Base-by-base conservation (phyloP, 2,888 invertebrate genomes). In the Coecobrya sp. region DNA sequence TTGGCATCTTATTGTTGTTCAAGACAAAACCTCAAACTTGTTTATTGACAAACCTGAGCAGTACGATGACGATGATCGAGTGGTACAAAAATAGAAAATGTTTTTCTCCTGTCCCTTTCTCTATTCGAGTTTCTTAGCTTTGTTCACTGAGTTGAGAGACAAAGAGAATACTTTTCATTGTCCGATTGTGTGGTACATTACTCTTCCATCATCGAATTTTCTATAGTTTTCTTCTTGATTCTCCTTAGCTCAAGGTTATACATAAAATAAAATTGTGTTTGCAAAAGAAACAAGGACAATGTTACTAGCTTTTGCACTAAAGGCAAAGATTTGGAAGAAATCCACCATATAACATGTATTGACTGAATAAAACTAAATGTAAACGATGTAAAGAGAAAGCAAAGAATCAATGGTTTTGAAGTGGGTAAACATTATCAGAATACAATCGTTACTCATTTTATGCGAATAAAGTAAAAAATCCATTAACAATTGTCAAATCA, bases 161-260 rank as follows among this genome's bases (percentile, higher is more conserved):
- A 16, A 27, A 65, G 27, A 79, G 36, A 70, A 27, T 73, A 42
- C 25, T 62, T 84, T 25, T 42, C 65, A 36, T 84, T 84, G 84
- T 86, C 79, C 90, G 86, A 86, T 90, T 90, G 79, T 86, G 79
- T 22, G 45, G 11, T 30, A 65, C 73, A 90, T 79, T 73, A 65
- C 42, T 65, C 55, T 68, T 76, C 68, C 73, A 55, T 73, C 86
- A 68, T 55, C 36, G 49, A 49, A 7, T 36, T 36, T 36, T 36
- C 36, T 36, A 36, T 36, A 36, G 73, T 62, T 42, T 73, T 27
- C 85, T 68, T 49, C 27, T 42, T 79, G 65, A 65, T 86, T 86
- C 65, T 65, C 59, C 49, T 42, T 13, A 79, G 90, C 89, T 89
- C 89, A 90, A 86, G 85, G 90, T 85, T 68, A 84, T 59, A 73